phyloP scores from a whole-genome alignment of 2,113 vertebrate genomes.

The Eolophus roseicapilla region DNA sequence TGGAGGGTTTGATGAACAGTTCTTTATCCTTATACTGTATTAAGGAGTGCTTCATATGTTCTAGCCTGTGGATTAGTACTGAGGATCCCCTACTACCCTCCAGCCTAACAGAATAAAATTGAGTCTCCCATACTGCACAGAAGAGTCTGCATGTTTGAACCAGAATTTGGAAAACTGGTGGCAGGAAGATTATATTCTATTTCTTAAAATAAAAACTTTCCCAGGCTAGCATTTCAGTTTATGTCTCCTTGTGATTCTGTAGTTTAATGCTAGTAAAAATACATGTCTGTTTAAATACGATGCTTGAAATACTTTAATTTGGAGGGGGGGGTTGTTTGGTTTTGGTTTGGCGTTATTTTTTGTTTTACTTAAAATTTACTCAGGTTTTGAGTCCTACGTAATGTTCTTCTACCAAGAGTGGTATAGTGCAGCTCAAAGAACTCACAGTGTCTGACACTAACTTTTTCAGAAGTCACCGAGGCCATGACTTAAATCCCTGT shows the following conservation, averaged over 20 bases:
- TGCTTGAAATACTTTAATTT: neutral
- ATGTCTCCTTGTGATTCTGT: neutral
- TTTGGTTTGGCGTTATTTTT: fast-evolving
- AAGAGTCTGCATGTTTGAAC: neutral
- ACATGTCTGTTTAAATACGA: neutral
- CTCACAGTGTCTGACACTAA: neutral
- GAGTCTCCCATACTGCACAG: neutral
- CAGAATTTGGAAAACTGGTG: neutral
- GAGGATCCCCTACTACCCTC: neutral
- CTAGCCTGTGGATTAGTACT: constrained; percentile 11
- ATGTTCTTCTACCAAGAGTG: neutral
- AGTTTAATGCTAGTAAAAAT: neutral
- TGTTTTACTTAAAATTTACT: neutral
- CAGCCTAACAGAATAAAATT: neutral
- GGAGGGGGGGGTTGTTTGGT: neutral
- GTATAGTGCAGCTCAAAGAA: neutral
- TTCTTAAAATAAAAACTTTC: neutral
- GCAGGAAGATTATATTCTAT: neutral
- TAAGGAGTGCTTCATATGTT: constrained; percentile 19
- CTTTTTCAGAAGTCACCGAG: neutral
- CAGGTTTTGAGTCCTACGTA: neutral
- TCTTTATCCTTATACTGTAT: constrained; percentile 33
- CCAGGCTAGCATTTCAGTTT: neutral
- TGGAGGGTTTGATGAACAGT: constrained; percentile 7
- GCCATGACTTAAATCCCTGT: neutral